Evolutionary conservation across 2,797 vertebrate species (phyloP), one percentile per base, ranked within the genome.

Genomic region (Anas acuta): DNA sequence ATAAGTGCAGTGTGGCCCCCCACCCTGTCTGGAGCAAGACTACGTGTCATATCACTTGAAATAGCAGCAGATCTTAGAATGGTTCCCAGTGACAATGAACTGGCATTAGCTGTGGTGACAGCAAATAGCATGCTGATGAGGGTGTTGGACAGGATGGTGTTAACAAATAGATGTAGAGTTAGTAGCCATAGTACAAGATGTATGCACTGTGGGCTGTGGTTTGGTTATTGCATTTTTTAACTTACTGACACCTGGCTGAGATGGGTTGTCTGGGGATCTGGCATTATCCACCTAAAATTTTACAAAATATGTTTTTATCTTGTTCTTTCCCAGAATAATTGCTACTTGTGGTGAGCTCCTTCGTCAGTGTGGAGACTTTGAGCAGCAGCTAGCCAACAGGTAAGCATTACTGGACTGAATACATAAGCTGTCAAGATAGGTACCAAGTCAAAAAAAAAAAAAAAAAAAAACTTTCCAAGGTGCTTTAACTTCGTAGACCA

Each of bases 301-400:
- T 84, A 78, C 75, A 53, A 41, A 41, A 4, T 84, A 19, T 73
- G 58, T 73, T 74, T 94, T 74, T 91, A 54, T 92, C 91, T 83
- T 96, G 30, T 84, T 84, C 89, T 91, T 92, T 83, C 33, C 41
- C 96, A 99, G 99, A 95, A 99, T 99, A 88, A 99, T 99, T 65
- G 96, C 99, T 35, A 98, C 98, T 21, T 99, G 99, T 72, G 99
- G 99, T n/a, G 99, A 99, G 61, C 97, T 99, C 87, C 97, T 99
- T 56, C 98, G 98, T 74, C 99, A 99, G 45, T 99, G 99, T 67
- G 99, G 99, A 78, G 99, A 98, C 84, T 99, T 99, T 20, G 99
- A 99, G 96, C 99, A 99, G 97, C 99, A 99, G 93, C 98, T 99
- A 84, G 99, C 99, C 71, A 99, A 98, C 98, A 99, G 98, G 99